These are phyloP conservation scores for Philopedon plagiatum DNA, from an alignment of 2,888 invertebrate genomes.

Conservation along the genomic window DNA sequence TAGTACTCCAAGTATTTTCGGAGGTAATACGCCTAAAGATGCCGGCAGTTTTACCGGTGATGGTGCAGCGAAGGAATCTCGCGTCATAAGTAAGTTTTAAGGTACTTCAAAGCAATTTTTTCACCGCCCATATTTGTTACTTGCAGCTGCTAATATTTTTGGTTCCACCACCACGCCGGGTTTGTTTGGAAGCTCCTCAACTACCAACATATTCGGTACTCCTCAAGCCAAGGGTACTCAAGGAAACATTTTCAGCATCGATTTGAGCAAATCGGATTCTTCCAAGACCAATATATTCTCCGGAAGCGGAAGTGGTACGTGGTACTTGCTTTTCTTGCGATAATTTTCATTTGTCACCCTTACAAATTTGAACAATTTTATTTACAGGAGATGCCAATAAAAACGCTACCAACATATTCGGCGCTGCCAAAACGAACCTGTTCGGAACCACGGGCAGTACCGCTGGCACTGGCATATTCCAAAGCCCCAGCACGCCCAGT, in stretches of 20 bases:
- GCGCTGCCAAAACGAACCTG: neutral
- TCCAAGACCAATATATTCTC: conserved; percentile 3
- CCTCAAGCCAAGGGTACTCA: neutral
- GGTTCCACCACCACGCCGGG: conserved; percentile 45
- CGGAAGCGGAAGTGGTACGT: neutral
- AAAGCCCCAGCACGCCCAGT: neutral
- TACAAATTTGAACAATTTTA: neutral
- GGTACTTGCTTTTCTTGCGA: neutral
- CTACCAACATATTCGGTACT: conserved; percentile 39
- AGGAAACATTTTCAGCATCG: conserved; percentile 3
- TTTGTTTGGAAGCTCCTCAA: conserved; percentile 27
- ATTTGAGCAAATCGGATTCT: conserved; percentile 5
- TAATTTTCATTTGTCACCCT: too few species aligned
- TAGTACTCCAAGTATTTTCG: conserved; percentile 18
- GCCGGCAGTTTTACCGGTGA: conserved; percentile 8
- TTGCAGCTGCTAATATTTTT: conserved; percentile 53
- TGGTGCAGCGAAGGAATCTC: conserved; percentile 1
- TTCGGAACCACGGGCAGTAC: conserved; percentile 4
- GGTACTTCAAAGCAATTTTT: neutral
- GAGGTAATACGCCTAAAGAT: conserved; percentile 1
- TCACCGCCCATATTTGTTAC: neutral
- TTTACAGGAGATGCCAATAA: neutral
- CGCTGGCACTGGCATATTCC: neutral
- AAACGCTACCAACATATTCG: conserved; percentile 8
- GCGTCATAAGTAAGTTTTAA: neutral